phyloP scores from a whole-genome alignment of 2,113 vertebrate genomes.

The Menura novaehollandiae region DNA sequence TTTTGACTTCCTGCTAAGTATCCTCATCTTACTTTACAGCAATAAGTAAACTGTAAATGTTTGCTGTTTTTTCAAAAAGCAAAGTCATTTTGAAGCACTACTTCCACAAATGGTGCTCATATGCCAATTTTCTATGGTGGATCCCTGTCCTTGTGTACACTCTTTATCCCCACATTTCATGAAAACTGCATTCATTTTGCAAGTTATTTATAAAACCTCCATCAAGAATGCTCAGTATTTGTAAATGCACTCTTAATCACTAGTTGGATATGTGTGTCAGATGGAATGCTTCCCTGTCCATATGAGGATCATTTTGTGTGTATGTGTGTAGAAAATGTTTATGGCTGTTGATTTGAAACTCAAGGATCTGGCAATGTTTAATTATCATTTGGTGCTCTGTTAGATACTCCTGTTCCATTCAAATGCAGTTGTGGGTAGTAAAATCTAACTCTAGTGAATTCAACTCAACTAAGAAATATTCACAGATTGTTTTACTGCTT shows the following conservation, averaged over 20 bases:
- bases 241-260: neutral
- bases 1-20: neutral
- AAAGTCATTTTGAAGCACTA: neutral
- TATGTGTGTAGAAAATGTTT: neutral
- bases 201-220: neutral
- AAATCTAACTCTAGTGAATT: neutral
- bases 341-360: neutral
- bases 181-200: neutral
- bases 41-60: neutral
- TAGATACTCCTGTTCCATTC: neutral
- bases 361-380: neutral
- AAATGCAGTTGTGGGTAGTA: neutral
- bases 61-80: neutral
- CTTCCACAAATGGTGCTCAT: neutral
- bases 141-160: neutral
- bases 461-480: neutral
- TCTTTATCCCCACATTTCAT: neutral
- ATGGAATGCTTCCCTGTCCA: neutral
- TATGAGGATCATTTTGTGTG: neutral
- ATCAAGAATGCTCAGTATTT: neutral
- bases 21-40: neutral
- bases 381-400: neutral
- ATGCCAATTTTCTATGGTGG: neutral
- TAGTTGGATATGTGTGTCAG: neutral
- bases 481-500: neutral